phyloP scores from a whole-genome alignment of 2,797 vertebrate genomes.

The Myioborus melanocephalus region DNA sequence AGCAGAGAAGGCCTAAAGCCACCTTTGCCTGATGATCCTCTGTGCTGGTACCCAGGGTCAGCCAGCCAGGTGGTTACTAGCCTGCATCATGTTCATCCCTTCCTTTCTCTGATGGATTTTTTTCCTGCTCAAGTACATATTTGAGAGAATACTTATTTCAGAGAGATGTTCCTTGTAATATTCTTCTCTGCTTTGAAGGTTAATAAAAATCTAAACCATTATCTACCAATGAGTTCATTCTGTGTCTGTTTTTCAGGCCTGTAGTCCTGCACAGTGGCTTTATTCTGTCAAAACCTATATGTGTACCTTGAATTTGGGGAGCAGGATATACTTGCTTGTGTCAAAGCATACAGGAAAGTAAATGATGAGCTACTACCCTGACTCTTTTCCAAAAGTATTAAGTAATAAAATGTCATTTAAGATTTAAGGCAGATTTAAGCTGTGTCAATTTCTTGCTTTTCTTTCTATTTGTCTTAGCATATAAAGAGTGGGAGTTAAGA shows the following conservation, averaged over 20 bases:
- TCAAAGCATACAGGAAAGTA: not conserved
- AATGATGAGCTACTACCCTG: not conserved
- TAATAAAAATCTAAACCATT: not conserved
- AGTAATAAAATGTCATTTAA: not conserved
- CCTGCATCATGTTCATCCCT: not conserved
- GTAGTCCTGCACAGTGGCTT: not conserved
- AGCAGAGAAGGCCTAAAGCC: not conserved
- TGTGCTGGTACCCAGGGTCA: not conserved
- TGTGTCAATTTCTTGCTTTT: not conserved
- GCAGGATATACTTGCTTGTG: not conserved
- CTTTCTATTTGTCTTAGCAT: not conserved
- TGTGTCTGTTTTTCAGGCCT: not conserved
- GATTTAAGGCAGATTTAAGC: not conserved
- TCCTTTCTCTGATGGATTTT: not conserved
- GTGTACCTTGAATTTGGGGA: not conserved
- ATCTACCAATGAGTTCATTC: rapidly evolving
- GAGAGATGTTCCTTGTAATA: not conserved
- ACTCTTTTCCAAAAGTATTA: not conserved
- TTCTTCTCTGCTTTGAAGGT: not conserved
- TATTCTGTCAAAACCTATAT: not conserved
- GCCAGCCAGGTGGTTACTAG: not conserved
- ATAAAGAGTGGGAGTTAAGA: not conserved
- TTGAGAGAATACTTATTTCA: not conserved
- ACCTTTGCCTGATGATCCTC: not conserved
- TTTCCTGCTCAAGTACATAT: not conserved